These are phyloP conservation scores for Sesamia inferens DNA, from an alignment of 2,888 invertebrate genomes.

Conservation along the genomic window DNA sequence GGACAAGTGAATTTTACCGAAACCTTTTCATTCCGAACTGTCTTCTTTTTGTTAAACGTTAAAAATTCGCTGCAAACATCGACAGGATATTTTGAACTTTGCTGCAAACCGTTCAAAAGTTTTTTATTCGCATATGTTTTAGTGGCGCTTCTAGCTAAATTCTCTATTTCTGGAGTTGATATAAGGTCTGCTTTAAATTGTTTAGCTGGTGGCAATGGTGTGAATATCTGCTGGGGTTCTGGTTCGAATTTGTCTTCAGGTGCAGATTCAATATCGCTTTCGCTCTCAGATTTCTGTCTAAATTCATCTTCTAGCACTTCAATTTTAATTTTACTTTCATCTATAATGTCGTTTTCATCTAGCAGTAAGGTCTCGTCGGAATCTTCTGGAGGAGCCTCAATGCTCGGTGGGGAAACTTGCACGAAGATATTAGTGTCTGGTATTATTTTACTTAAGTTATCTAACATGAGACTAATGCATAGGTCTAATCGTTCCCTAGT, in stretches of 20 bases:
- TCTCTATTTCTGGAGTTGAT: conserved; percentile 31
- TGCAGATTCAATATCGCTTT: conserved; percentile 69
- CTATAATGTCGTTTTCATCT: conserved; percentile 66
- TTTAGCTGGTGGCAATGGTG: background rate
- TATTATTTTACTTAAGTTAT: conserved; percentile 69
- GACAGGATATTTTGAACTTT: conserved; percentile 50
- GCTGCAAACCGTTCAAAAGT: conserved; percentile 74
- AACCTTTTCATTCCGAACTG: conserved; percentile 62
- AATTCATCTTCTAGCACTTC: conserved; percentile 86
- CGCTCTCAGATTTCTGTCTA: conserved; percentile 77
- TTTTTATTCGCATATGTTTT: conserved; percentile 72
- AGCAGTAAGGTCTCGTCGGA: conserved; percentile 66
- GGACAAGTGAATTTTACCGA: conserved; percentile 77
- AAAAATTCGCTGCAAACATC: conserved; percentile 82
- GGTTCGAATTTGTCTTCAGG: conserved; percentile 7
- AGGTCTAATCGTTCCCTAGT: conserved; percentile 76
- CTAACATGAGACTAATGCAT: conserved; percentile 78
- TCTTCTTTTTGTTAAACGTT: conserved; percentile 79
- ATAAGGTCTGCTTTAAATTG: background rate
- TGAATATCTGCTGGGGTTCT: background rate
- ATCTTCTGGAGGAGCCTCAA: conserved; percentile 73
- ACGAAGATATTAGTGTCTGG: conserved; percentile 76
- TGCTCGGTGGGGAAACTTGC: conserved; percentile 76
- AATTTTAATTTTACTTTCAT: conserved; percentile 74
- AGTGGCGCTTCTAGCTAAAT: conserved; percentile 68